Conservation (phyloP, 2,888 invertebrate species). For the Meliscaeva auricollis region DNA sequence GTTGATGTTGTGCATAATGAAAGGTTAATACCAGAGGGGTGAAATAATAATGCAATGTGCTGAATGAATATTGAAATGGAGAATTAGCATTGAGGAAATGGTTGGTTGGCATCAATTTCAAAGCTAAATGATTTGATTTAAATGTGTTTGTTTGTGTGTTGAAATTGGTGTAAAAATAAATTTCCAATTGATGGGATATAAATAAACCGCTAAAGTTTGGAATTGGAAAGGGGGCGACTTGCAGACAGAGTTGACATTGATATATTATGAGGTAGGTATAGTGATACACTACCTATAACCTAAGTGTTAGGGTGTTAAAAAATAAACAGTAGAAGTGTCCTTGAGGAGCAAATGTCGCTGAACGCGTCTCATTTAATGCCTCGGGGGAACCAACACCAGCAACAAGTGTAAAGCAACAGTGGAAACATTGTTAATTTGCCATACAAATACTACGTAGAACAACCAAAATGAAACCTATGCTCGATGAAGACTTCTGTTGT, state of each 20-base stretch:
- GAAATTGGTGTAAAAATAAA: slow-evolving; percentile 27
- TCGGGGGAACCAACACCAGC: too few relatives aligned
- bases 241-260: neutral
- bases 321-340: too few relatives aligned
- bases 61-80: slow-evolving; percentile 17
- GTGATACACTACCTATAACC: too few relatives aligned
- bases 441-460: too few relatives aligned
- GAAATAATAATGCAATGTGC: slow-evolving; percentile 15
- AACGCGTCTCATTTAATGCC: too few relatives aligned
- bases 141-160: neutral
- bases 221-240: neutral
- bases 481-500: too few relatives aligned
- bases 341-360: too few relatives aligned
- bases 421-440: too few relatives aligned
- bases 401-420: too few relatives aligned
- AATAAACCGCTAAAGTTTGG: neutral
- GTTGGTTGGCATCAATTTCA: slow-evolving; percentile 55
- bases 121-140: neutral
- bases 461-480: too few relatives aligned
- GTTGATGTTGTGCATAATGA: slow-evolving; percentile 25
- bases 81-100: slow-evolving; percentile 55
- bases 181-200: slow-evolving; percentile 32
- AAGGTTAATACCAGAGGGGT: slow-evolving; percentile 36
- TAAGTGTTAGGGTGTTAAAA: too few relatives aligned
- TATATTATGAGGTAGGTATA: neutral